phyloP scores from a whole-genome alignment of 2,113 vertebrate species.

The Paradoxurus hermaphroditus region DNA sequence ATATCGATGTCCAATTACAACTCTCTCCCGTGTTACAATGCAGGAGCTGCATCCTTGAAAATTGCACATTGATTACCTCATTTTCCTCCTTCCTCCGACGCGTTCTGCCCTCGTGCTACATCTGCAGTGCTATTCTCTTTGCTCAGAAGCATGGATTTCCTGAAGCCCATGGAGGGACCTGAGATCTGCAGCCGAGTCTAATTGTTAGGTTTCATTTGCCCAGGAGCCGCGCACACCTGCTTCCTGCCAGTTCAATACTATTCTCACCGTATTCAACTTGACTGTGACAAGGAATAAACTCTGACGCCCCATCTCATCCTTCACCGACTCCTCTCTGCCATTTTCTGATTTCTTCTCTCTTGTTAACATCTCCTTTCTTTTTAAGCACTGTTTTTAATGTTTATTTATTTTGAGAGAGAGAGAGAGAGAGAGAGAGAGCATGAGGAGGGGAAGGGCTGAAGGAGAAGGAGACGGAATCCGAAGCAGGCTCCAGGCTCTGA shows the following conservation, averaged over 20 bases:
- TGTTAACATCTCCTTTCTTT: not conserved
- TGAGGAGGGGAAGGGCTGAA: too few relatives aligned
- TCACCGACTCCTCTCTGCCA: not conserved
- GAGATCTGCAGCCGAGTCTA: accelerated
- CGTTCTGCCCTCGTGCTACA: accelerated
- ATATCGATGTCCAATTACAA: not conserved
- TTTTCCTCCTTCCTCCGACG: not conserved
- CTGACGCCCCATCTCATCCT: accelerated
- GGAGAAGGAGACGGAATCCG: too few relatives aligned
- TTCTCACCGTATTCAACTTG: accelerated
- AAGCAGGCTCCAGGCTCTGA: too few relatives aligned
- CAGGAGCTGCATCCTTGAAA: not conserved
- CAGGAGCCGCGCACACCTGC: not conserved
- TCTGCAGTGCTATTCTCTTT: not conserved
- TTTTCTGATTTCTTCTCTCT: not conserved
- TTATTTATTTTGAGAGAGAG: too few relatives aligned
- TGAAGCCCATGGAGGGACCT: not conserved
- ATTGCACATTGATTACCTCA: not conserved
- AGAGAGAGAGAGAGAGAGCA: too few relatives aligned
- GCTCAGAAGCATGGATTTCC: not conserved
- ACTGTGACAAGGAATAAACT: accelerated
- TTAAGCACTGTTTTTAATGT: too few relatives aligned
- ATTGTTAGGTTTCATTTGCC: not conserved
- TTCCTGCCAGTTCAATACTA: accelerated
- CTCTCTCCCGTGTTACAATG: not conserved